These are phyloP conservation scores for Potorous gilbertii DNA, from an alignment of 2,797 vertebrate genomes.

Conservation along the genomic window DNA sequence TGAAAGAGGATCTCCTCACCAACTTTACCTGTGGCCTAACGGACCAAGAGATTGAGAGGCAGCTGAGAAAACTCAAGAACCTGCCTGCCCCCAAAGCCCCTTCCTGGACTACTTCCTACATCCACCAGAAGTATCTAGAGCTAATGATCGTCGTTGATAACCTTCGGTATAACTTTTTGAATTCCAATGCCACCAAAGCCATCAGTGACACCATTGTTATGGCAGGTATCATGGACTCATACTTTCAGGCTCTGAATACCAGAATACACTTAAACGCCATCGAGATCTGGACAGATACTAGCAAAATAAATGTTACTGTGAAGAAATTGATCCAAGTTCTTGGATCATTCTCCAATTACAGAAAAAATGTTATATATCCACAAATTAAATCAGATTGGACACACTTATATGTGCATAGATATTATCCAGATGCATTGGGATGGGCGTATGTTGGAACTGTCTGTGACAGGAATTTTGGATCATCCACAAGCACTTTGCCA, in stretches of 20 bases:
- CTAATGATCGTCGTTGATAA: slow-evolving; percentile 71
- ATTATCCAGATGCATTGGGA: slow-evolving; percentile 51
- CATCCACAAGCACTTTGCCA: slow-evolving; percentile 57
- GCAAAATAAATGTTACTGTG: not conserved
- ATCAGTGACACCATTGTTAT: slow-evolving; percentile 71
- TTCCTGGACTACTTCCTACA: not conserved
- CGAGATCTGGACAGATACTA: slow-evolving; percentile 78
- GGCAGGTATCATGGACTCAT: slow-evolving; percentile 67
- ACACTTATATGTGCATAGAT: slow-evolving; percentile 73
- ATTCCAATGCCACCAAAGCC: slow-evolving; percentile 40
- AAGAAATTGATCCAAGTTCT: not conserved
- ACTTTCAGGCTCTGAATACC: slow-evolving; percentile 72
- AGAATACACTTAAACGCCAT: slow-evolving; percentile 70
- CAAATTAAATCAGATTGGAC: slow-evolving; percentile 56
- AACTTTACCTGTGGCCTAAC: slow-evolving; percentile 62
- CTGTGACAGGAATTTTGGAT: slow-evolving; percentile 33
- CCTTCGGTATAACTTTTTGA: not conserved
- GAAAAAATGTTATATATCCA: rapidly evolving
- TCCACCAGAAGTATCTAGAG: slow-evolving; percentile 69
- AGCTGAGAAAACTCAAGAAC: not conserved
- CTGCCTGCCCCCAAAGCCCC: rapidly evolving
- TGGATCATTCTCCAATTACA: slow-evolving; percentile 60
- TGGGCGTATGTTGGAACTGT: slow-evolving; percentile 57
- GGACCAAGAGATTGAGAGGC: not conserved
- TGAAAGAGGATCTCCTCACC: not conserved